Percentiles rank a stretch among this genome's conserved stretches.
Evolutionary conservation across 2,113 vertebrate genomes (phyloP).

Genomic region (Aythya baeri): DNA sequence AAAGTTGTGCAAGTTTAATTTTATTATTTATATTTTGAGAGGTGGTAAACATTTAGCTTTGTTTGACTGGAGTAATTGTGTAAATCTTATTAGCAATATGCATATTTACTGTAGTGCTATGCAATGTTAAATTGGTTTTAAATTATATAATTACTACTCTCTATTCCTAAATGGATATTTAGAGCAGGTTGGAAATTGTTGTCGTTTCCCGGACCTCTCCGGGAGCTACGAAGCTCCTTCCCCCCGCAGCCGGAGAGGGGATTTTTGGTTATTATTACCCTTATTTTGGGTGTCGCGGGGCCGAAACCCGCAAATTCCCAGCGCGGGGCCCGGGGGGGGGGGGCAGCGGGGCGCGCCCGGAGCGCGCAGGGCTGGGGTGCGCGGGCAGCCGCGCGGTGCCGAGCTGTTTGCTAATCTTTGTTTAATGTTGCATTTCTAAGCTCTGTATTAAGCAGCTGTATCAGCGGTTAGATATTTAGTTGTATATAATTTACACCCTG

Average conservation of each 20-base stretch:
- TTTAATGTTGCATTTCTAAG: slow-evolving; percentile 85
- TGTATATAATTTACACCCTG: slow-evolving; percentile 90
- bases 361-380: not conserved
- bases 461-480: slow-evolving; percentile 84
- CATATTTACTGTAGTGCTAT: slow-evolving; percentile 81
- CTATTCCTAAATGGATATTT: slow-evolving; percentile 79
- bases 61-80: slow-evolving; percentile 81
- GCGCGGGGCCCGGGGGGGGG: not conserved
- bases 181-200: slow-evolving; percentile 71
- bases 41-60: slow-evolving; percentile 78
- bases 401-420: slow-evolving; percentile 80
- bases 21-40: slow-evolving; percentile 76
- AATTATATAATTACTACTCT: slow-evolving; percentile 81
- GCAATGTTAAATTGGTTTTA: slow-evolving; percentile 81
- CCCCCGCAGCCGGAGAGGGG: not conserved
- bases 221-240: not conserved
- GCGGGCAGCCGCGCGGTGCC: slow-evolving; percentile 33
- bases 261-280: not conserved
- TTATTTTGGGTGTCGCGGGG: not conserved
- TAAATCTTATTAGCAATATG: slow-evolving; percentile 83
- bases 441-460: slow-evolving; percentile 81
- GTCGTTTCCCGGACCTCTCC: slow-evolving; percentile 34
- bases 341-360: no score
- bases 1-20: slow-evolving; percentile 70
- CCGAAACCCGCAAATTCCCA: not conserved